Base-by-base conservation (phyloP, 2,888 invertebrate species). In the Torymus aiolomorphi region DNA sequence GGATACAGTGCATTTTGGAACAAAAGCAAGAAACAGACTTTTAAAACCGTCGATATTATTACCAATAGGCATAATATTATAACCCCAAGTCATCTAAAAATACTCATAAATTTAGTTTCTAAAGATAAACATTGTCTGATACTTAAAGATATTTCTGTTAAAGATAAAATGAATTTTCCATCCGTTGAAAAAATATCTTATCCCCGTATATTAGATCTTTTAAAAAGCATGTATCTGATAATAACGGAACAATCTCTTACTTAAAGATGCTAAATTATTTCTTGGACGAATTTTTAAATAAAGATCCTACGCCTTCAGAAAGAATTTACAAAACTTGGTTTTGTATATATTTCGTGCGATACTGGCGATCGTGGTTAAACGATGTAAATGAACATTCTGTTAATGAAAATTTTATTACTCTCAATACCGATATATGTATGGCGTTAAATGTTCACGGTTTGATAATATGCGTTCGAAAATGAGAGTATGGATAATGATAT, bases 81-180 rank as follows among this genome's bases (percentile, higher is more conserved):
- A 3, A 42, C 65, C 10, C n/a, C 65, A 4, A 16, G 12, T 49
- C 65, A 65, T 65, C 14, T 65, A 42, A n/a, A 65, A 49, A 49
- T 49, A n/a, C 13, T 65, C 4, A n/a, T n/a, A n/a, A n/a, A n/a
- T n/a, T n/a, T n/a, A n/a, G n/a, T n/a, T n/a, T n/a, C n/a, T n/a
- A n/a, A 49, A 65, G 65, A 65, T 20, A 65, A 65, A 65, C 65
- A 65, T 65, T 20, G 4, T 49, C 42, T 65, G 16, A n/a, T 8
- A 13, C 18, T 8, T n/a, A 49, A 5, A 65, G 49, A 65, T 49
- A 18, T 65, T n/a, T n/a, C 16, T 12, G n/a, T 11, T 2, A n/a
- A 49, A 49, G 65, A 65, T 49, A 65, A 65, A 20, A 65, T 65
- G 52, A n/a, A n/a, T n/a, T n/a, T n/a, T n/a, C n/a, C n/a, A n/a